Evolutionary conservation across 2,113 vertebrate genomes (phyloP), one percentile per base, ranked within the genome.

Genomic region (Nansenia antarctica): DNA sequence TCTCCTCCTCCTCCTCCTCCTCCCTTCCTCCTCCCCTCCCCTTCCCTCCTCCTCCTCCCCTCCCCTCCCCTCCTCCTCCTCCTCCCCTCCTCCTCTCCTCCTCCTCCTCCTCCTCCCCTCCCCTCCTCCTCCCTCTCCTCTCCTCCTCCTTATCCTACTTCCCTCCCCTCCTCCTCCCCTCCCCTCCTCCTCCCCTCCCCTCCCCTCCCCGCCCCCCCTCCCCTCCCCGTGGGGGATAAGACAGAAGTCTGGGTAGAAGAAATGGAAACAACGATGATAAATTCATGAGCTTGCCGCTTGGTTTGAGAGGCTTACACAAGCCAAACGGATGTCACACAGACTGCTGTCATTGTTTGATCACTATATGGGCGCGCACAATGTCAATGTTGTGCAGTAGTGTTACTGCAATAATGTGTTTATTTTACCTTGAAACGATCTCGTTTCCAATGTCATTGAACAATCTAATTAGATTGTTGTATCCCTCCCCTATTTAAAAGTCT

Each of bases 141-240:
- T 39, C 0, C 11, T 39, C 9, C 14, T 3, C 14, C 1, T 39
- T 39, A 14, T 39, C 11, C 14, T 39, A 15, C 18, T 8, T 42
- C 11, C 18, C 39, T 15, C 18, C 18, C 12, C 39, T 42, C 39
- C 12, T 49, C 45, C 45, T 49, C 45, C 45, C 9, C 45, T 20
- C n/a, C n/a, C 45, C n/a, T 8, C 20, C n/a, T 20, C 20, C 5
- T 49, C n/a, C 20, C 18, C 4, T 49, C 45, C 5, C 18, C n/a
- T 49, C 45, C 57, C 57, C 30, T 59, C 80, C 83, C 73, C 72
- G 70, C 11, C 11, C 45, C 45, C n/a, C 29, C n/a, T n/a, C 30
- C n/a, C 58, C 9, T 61, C 31, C 6, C 14, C n/a, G 31, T 37
- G 32, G 32, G 20, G 20, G 58, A 59, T 59, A 34, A 18, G 57